These are phyloP conservation scores for Osmerus mordax DNA, from an alignment of 2,113 vertebrate genomes.

Conservation along the genomic window DNA sequence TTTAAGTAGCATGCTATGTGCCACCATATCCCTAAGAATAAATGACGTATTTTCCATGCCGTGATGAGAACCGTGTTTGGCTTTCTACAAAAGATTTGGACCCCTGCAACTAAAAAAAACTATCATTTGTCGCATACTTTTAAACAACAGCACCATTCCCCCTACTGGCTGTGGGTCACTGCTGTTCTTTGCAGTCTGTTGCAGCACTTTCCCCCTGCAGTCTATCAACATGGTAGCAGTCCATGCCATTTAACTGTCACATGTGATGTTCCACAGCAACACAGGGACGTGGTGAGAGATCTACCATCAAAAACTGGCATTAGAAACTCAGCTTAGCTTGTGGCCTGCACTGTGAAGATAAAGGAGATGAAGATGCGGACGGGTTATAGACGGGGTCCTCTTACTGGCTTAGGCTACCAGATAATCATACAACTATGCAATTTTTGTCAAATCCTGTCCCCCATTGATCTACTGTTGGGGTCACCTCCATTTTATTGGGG, in stretches of 20 bases:
- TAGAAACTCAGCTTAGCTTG: conserved; percentile 22
- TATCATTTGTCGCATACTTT: too few relatives aligned
- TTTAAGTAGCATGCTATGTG: too few relatives aligned
- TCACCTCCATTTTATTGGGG: background rate
- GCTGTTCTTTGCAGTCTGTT: too few relatives aligned
- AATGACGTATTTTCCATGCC: too few relatives aligned
- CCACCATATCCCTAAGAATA: too few relatives aligned
- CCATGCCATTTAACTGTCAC: conserved; percentile 11
- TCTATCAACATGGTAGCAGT: conserved; percentile 1
- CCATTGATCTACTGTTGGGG: too few relatives aligned
- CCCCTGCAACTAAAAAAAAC: too few relatives aligned
- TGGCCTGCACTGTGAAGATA: conserved; percentile 47
- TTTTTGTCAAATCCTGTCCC: too few relatives aligned
- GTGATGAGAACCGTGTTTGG: too few relatives aligned
- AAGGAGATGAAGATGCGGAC: conserved; percentile 45
- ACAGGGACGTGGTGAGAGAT: conserved; percentile 16
- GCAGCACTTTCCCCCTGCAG: background rate
- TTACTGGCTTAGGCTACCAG: conserved; percentile 25
- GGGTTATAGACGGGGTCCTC: conserved; percentile 32
- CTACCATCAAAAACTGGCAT: conserved; percentile 27
- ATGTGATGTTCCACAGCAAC: conserved; percentile 8
- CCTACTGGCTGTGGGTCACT: too few relatives aligned
- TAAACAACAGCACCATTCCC: too few relatives aligned
- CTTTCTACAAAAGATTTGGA: too few relatives aligned
- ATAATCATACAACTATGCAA: conserved; percentile 17